These are phyloP conservation scores for Hyles vespertilio DNA, from an alignment of 1,140 invertebrate genomes.

Conservation along the genomic window DNA sequence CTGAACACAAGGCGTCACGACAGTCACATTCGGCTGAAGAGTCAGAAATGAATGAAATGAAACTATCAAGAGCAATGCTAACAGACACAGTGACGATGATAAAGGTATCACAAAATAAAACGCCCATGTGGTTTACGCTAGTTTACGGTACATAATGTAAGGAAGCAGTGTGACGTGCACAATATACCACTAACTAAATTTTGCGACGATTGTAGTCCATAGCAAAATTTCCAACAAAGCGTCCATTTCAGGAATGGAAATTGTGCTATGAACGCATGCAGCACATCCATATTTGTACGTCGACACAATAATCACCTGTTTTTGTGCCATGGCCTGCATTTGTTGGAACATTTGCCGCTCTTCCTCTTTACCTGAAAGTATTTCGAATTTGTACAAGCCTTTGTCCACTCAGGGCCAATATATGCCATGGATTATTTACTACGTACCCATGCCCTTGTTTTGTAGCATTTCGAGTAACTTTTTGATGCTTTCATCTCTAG, in stretches of 20 bases:
- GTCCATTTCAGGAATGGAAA: slow-evolving; percentile 24
- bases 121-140: slow-evolving; percentile 61
- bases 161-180: slow-evolving; percentile 62
- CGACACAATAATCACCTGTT: slow-evolving; percentile 88
- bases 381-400: slow-evolving; percentile 17
- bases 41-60: slow-evolving; percentile 68
- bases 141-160: slow-evolving; percentile 50
- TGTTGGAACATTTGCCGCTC: slow-evolving; percentile 96
- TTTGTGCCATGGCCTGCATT: slow-evolving; percentile 96
- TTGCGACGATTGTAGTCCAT: slow-evolving; percentile 34
- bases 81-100: slow-evolving; percentile 69
- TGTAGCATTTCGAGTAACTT: slow-evolving; percentile 99
- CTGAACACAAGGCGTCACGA: slow-evolving; percentile 56
- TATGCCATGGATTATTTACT: background rate
- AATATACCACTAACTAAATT: slow-evolving; percentile 48
- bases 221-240: slow-evolving; percentile 40
- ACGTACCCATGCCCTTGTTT: slow-evolving; percentile 96
- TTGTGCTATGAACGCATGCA: slow-evolving; percentile 42
- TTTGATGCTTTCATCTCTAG: slow-evolving; percentile 98
- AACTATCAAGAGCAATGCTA: slow-evolving; percentile 71
- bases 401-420: background rate
- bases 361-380: slow-evolving; percentile 90
- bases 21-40: slow-evolving; percentile 63
- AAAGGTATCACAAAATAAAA: slow-evolving; percentile 76
- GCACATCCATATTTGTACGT: slow-evolving; percentile 22